Percentiles rank a stretch among this genome's conserved stretches.
Conservation (phyloP, 2,888 invertebrate species). For the Ophraella communa region DNA sequence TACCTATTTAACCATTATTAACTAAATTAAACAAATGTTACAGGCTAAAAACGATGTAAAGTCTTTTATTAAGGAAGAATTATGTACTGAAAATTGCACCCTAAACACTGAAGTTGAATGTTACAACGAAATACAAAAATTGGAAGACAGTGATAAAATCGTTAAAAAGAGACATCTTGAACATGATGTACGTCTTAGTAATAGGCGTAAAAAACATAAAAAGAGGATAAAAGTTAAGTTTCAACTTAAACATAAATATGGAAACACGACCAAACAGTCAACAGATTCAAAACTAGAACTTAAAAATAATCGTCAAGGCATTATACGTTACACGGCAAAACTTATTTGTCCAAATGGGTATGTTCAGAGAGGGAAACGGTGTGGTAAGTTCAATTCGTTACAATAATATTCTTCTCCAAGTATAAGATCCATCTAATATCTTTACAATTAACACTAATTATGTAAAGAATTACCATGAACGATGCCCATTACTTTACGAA, state of each 20-base stretch:
- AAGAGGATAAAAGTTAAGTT: conserved; percentile 50
- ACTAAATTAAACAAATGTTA: conserved; percentile 20
- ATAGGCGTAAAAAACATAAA: conserved; percentile 37
- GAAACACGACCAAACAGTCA: conserved; percentile 30
- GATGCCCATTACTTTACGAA: too few species aligned
- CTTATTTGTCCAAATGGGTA: conserved; percentile 64
- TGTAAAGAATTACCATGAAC: too few species aligned
- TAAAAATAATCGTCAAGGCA: conserved; percentile 29
- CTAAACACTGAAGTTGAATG: conserved; percentile 40
- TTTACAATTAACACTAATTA: too few species aligned
- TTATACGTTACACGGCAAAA: conserved; percentile 38
- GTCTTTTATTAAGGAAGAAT: conserved; percentile 32
- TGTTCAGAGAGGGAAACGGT: conserved; percentile 62
- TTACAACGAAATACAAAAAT: conserved; percentile 33
- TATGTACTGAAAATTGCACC: conserved; percentile 41
- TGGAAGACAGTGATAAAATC: conserved; percentile 49
- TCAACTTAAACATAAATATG: conserved; percentile 47
- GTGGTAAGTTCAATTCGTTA: conserved; percentile 64
- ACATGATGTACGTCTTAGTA: conserved; percentile 34
- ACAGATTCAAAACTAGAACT: conserved; percentile 28
- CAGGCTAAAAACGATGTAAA: conserved; percentile 47
- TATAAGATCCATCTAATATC: too few species aligned
- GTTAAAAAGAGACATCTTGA: conserved; percentile 43
- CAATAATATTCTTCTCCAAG: too few species aligned
- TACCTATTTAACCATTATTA: background rate